Base-by-base conservation (phyloP, 2,113 vertebrate genomes). In the Tragelaphus buxtoni region DNA sequence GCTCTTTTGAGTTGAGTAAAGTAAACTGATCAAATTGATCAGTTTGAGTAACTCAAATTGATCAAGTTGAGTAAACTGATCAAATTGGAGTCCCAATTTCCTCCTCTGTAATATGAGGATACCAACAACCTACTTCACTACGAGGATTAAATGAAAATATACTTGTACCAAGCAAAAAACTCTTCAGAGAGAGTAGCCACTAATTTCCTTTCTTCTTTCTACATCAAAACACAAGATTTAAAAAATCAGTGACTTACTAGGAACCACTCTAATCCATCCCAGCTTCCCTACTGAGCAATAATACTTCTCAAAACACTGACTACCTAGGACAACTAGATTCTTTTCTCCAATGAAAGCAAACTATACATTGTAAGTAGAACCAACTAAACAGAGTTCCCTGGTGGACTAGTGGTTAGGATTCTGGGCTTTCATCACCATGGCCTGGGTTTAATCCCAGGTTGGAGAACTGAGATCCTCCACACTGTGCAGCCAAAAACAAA, bases 161-260 rank as follows among this genome's bases (percentile, higher is more conserved):
- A 90, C 72, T 76, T 77, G 28, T 51, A 88, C n/a, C 39, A 74
- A 53, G 69, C 22, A 93, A 96, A 96, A 87, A 69, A 69, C 7
- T 35, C 60, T 63, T 91, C 42, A 97, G 14, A 61, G 26, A 91
- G 1, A 92, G 22, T 32, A 95, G 55, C 20, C 22, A 16, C 77
- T 79, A 90, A 72, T 77, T 95, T 77, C 51, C 76, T 84, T 89
- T 95, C 47, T 94, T 88, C 45, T 76, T 95, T 94, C 56, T 77
- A 84, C 56, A 14, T 92, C 45, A 94, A 92, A 95, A 93, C n/a
- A 76, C 35, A 91, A 86, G 32, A 89, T 32, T 63, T 81, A 56
- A 69, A 12, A 61, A 95, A 91, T 79, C 56, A 93, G 26, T 28
- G 10, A 81, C 79, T 95, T 90, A 76, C 58, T 47, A 93, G 56